Base-by-base conservation (phyloP, 1,140 invertebrate genomes). In the Gonatopus flavifemur region DNA sequence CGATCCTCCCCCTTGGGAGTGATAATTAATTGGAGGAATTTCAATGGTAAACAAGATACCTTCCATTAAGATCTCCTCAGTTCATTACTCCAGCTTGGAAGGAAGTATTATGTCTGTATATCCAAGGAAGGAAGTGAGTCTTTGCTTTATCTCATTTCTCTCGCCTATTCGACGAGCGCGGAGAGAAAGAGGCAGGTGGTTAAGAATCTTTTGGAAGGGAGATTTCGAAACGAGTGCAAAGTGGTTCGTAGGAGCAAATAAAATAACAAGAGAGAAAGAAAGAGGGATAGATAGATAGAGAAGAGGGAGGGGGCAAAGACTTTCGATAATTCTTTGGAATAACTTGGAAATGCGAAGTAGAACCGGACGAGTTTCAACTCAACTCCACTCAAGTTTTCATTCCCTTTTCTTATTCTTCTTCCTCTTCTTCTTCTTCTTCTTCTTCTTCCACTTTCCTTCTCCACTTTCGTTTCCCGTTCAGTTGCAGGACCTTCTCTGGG, bases 1-100 rank as follows among this genome's bases (percentile, higher is more conserved):
- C n/a, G n/a, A n/a, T n/a, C n/a, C n/a, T n/a, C n/a, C n/a, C n/a
- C n/a, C n/a, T n/a, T n/a, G n/a, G n/a, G n/a, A n/a, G 28, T 31
- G 59, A 57, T 64, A 70, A 69, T 70, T 69, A 70, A 69, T 66
- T 65, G 66, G 52, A 60, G 60, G 69, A 69, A 70, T 62, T 70
- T 64, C 59, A 63, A 67, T 67, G 66, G 63, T 70, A 70, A 70
- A 69, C 66, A 70, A 69, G 66, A 52, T 59, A 43, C 57, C 64
- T 55, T 69, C 68, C 66, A 70, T 70, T 70, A 70, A 70, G 66
- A 60, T 58, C 58, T 57, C 63, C n/a, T n/a, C n/a, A n/a, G 67
- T 70, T 69, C 66, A 66, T 69, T 69, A 70, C 52, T 56, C 54
- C 62, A n/a, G n/a, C n/a, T n/a, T n/a, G n/a, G n/a, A n/a, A n/a